These are phyloP conservation scores for Lepidocyrtoides sp. DNA, from an alignment of 2,888 invertebrate genomes.

Conservation along the genomic window DNA sequence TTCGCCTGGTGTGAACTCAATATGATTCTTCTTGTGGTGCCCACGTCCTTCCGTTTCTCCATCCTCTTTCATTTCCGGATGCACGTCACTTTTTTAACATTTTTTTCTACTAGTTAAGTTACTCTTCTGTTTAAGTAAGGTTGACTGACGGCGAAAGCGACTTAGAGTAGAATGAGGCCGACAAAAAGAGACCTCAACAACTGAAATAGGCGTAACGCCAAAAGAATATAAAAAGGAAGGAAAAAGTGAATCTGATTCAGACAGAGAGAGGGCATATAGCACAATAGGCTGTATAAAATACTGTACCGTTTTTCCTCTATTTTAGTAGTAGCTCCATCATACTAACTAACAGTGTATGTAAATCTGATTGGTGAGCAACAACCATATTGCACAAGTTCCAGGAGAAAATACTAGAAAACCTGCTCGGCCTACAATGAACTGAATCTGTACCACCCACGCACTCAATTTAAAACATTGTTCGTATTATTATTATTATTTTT, in stretches of 20 bases:
- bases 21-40: constrained; percentile 17
- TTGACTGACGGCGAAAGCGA: too few species aligned
- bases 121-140: too few species aligned
- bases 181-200: background rate
- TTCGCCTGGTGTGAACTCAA: constrained; percentile 36
- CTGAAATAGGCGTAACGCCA: constrained; percentile 36
- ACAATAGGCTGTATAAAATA: too few species aligned
- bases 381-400: background rate
- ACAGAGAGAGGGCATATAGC: too few species aligned
- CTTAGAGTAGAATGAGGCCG: too few species aligned
- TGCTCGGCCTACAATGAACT: background rate
- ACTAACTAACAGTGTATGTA: too few species aligned
- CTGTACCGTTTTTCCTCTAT: too few species aligned
- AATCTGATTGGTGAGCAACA: background rate
- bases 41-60: background rate
- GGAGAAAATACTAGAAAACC: background rate
- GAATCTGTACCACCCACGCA: background rate
- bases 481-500: too few species aligned
- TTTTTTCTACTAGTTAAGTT: background rate
- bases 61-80: constrained; percentile 20
- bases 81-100: constrained; percentile 8
- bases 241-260: too few species aligned
- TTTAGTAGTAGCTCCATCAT: too few species aligned
- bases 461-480: background rate
- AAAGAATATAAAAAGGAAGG: too few species aligned